Percentiles rank a stretch among this genome's conserved stretches.
These are phyloP conservation scores for Azemiops feae DNA, from an alignment of 2,113 vertebrate species.

Conservation along the genomic window DNA sequence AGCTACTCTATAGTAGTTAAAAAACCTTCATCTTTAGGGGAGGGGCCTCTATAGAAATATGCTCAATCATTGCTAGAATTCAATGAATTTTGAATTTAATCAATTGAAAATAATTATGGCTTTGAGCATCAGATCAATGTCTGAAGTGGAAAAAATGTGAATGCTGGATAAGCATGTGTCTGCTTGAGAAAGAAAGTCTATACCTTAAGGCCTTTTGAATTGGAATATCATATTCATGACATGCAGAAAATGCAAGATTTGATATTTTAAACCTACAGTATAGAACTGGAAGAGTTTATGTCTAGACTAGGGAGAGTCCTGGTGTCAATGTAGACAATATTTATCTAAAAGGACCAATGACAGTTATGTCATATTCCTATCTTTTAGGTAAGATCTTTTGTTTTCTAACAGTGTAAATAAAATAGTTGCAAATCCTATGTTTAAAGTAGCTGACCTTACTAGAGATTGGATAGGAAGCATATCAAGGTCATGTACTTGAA, in stretches of 20 bases:
- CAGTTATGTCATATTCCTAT: no score
- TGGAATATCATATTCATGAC: background rate
- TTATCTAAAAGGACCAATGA: background rate
- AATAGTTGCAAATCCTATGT: background rate
- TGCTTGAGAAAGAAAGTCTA: background rate
- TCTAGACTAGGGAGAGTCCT: background rate
- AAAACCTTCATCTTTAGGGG: background rate
- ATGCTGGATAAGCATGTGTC: background rate
- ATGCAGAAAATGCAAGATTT: background rate
- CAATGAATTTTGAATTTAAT: background rate
- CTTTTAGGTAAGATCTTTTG: background rate
- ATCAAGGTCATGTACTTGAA: constrained; percentile 32
- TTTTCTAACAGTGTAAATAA: background rate
- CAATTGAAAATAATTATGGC: background rate
- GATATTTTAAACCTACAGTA: background rate
- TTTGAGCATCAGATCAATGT: background rate
- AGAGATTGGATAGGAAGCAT: constrained; percentile 20
- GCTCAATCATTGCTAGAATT: background rate
- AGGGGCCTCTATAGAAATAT: background rate
- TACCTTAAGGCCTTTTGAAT: background rate
- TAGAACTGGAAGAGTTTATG: no score
- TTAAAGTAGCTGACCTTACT: constrained; percentile 23
- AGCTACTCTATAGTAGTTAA: background rate
- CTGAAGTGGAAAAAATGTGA: background rate
- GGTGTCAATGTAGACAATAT: background rate